phyloP scores from a whole-genome alignment of 2,888 invertebrate genomes.

The Gasteruption jaculator region DNA sequence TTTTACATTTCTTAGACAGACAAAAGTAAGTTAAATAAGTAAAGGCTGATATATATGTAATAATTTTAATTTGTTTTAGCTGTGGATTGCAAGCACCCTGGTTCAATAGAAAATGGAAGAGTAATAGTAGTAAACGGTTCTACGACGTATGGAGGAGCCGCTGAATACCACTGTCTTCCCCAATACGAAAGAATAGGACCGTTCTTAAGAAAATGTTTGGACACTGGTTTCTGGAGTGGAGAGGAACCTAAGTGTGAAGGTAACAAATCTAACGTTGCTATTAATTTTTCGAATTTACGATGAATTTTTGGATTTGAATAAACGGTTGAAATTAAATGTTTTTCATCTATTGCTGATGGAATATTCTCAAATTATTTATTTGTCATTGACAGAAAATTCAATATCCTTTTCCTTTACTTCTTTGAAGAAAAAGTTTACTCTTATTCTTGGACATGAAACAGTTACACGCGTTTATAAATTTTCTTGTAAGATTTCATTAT shows the following conservation, averaged over 20 bases:
- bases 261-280: too few relatives aligned
- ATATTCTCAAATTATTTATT: too few relatives aligned
- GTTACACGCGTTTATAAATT: too few relatives aligned
- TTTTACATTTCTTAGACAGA: neutral
- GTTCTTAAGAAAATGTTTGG: conserved; percentile 77
- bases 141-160: conserved; percentile 76
- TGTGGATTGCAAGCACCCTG: conserved; percentile 79
- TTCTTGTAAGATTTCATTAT: too few relatives aligned
- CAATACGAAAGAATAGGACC: conserved; percentile 78
- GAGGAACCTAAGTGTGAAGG: conserved; percentile 80
- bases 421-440: too few relatives aligned
- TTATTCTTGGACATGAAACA: too few relatives aligned
- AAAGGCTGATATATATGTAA: neutral
- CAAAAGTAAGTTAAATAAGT: neutral
- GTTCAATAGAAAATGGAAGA: conserved; percentile 77
- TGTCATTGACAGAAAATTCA: too few relatives aligned
- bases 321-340: too few relatives aligned
- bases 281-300: too few relatives aligned
- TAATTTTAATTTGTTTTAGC: conserved; percentile 55
- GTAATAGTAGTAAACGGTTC: conserved; percentile 82
- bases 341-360: too few relatives aligned
- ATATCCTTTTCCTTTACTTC: too few relatives aligned
- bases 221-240: conserved; percentile 83
- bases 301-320: conserved; percentile 1
- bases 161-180: conserved; percentile 87